phyloP scores from a whole-genome alignment of 2,797 vertebrate species.

The Orientallactaga sibirica region DNA sequence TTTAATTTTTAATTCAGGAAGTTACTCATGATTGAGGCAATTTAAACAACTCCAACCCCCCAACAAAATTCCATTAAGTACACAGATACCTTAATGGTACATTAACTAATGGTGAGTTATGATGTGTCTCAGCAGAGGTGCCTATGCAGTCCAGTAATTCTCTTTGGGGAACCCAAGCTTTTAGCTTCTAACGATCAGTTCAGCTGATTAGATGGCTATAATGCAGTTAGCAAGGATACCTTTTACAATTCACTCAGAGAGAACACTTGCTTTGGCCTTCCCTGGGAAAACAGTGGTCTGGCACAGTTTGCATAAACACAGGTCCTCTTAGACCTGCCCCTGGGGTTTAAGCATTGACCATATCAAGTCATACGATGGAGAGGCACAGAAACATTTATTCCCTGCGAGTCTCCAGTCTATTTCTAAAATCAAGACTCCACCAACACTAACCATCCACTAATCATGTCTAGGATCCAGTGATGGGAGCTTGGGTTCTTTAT shows the following conservation, averaged over 20 bases:
- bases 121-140: constrained; percentile 55
- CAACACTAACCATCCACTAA: neutral
- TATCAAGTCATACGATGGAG: neutral
- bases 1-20: constrained; percentile 84
- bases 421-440: neutral
- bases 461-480: neutral
- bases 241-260: constrained; percentile 35
- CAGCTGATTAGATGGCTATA: constrained; percentile 61
- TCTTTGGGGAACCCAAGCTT: constrained; percentile 73
- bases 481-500: constrained; percentile 4
- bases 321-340: neutral
- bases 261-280: constrained; percentile 34
- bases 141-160: constrained; percentile 60
- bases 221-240: constrained; percentile 53
- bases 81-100: constrained; percentile 73
- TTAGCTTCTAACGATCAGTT: constrained; percentile 75
- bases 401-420: neutral
- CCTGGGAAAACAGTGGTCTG: neutral
- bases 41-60: constrained; percentile 74
- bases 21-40: constrained; percentile 75
- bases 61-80: constrained; percentile 80
- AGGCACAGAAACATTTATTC: neutral
- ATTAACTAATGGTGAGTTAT: constrained; percentile 81
- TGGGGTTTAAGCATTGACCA: neutral
- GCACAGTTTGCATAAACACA: neutral